Evolutionary conservation across 2,113 vertebrate genomes (phyloP), one percentile per base, ranked within the genome.

Genomic region (Brienomyrus longianalis): DNA sequence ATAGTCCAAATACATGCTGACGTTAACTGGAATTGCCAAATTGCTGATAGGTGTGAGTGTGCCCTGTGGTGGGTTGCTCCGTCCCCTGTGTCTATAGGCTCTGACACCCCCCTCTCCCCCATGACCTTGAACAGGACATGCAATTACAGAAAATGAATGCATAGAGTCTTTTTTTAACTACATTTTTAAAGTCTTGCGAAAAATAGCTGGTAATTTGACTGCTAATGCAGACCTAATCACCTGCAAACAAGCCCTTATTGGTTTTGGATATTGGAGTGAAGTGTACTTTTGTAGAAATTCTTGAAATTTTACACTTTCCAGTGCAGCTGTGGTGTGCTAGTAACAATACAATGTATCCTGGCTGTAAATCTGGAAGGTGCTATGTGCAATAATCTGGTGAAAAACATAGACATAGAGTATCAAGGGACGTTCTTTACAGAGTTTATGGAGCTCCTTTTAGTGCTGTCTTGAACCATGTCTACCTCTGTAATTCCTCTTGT

Each of bases 291-390:
- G 92, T 94, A 91, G 93, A 92, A 95, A 59, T 59, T 23, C 90
- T 96, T 96, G 97, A 97, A 98, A 97, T 96, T 95, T 96, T 97
- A 97, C 97, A 97, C 97, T 96, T 95, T 93, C 90, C 88, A 91
- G 90, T 93, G 96, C 98, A 99, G 98, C 98, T 98, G 98, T 97
- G 95, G 96, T 90, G 92, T 97, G 98, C 17, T 15, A 52, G 4
- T 98, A 54, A 19, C 52, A 54, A 19, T 54, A 59, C 21, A 77
- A 15, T 77, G 15, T 77, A 17, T 77, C 70, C 35, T 31, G 10
- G 27, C 70, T 35, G 11, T 77, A 77, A 77, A 77, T 77, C 70
- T 77, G 70, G 70, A 31, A 27, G 35, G 70, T 17, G n/a, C 70
- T 77, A 7, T 21, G 54, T 56, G 54, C 54, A 59, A 59, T 35